A percentile compares a stretch with the other conserved stretches of the same genome.
phyloP scores from a whole-genome alignment of 2,888 invertebrate genomes.

The Arrhopalites spinosus region DNA sequence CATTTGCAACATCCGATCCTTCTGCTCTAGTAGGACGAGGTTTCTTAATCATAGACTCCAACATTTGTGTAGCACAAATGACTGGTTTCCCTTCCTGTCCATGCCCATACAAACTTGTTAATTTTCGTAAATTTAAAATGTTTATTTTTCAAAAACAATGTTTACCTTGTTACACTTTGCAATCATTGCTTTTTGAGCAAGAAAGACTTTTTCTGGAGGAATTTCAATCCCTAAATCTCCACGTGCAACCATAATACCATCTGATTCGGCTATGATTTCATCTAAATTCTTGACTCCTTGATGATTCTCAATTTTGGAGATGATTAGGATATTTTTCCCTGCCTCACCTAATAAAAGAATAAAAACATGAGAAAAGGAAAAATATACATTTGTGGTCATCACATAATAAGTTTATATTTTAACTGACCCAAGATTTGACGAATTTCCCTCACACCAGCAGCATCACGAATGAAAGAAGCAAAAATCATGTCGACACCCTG shows the following conservation, averaged over 20 bases:
- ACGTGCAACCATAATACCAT: slow-evolving; percentile 98
- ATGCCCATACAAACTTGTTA: neutral
- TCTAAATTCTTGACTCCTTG: slow-evolving; percentile 94
- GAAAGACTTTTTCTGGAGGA: slow-evolving; percentile 94
- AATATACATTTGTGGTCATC: too few relatives aligned
- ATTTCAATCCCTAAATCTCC: slow-evolving; percentile 98
- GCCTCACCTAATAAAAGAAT: slow-evolving; percentile 65
- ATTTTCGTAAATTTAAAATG: neutral
- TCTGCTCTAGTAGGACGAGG: slow-evolving; percentile 96
- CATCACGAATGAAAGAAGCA: slow-evolving; percentile 95
- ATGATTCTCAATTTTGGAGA: slow-evolving; percentile 99
- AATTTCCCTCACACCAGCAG: slow-evolving; percentile 86
- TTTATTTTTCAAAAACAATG: neutral
- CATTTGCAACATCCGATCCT: slow-evolving; percentile 96
- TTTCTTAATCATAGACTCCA: slow-evolving; percentile 98
- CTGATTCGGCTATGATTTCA: slow-evolving; percentile 88
- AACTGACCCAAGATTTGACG: slow-evolving; percentile 73
- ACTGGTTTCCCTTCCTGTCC: slow-evolving; percentile 87
- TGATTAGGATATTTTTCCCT: slow-evolving; percentile 91
- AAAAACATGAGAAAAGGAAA: too few relatives aligned
- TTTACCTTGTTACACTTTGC: slow-evolving; percentile 85
- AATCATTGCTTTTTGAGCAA: slow-evolving; percentile 98
- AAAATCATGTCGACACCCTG: slow-evolving; percentile 95
- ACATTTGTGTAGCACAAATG: slow-evolving; percentile 98
- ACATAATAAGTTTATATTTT: too few relatives aligned